Conservation (phyloP, 1,140 invertebrate species). For the Bombus waltoni region DNA sequence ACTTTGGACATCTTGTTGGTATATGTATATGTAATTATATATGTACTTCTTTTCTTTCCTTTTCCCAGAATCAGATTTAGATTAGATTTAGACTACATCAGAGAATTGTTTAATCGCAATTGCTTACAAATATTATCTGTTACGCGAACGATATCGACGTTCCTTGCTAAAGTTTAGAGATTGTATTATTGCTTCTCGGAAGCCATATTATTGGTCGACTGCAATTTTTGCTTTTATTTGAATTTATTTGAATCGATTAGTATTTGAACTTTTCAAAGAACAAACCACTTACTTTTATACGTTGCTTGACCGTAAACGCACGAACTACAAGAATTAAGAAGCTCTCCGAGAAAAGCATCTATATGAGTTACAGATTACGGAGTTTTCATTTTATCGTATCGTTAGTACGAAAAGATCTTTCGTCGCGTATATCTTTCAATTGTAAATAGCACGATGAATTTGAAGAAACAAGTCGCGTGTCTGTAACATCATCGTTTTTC, state of each 20-base stretch:
- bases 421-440: no score
- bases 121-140: not conserved
- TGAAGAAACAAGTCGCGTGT: no score
- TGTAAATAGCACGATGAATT: no score
- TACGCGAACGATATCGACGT: not conserved
- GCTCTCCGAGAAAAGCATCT: no score
- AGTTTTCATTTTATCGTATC: not conserved
- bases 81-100: not conserved
- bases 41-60: constrained; percentile 22
- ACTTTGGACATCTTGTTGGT: constrained; percentile 61
- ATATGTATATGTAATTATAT: constrained; percentile 57
- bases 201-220: not conserved
- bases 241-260: not conserved
- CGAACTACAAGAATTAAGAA: not conserved
- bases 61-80: not conserved
- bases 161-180: not conserved
- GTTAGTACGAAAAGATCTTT: not conserved
- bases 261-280: not conserved
- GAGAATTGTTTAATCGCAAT: constrained; percentile 4
- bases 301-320: no score
- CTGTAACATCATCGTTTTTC: not conserved
- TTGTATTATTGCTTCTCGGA: not conserved
- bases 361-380: not conserved
- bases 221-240: not conserved
- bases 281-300: not conserved